Evolutionary conservation across 2,888 invertebrate species (phyloP), one percentile per base, ranked within the genome.

Genomic region (Cataglyphis altisquamis): DNA sequence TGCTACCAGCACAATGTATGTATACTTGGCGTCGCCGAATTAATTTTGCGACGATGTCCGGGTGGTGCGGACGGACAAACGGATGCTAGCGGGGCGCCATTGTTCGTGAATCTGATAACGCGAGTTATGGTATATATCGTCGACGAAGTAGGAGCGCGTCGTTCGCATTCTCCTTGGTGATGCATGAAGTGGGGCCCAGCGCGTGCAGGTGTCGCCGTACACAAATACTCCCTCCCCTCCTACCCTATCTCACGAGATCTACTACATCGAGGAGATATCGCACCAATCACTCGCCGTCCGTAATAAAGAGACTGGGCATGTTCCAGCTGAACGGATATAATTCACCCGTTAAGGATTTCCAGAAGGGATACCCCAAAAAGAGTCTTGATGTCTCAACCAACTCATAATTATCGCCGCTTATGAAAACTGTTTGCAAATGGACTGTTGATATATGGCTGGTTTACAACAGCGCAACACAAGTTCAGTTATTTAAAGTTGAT

Each of bases 131-230:
- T 84, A 88, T 84, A 88, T 87, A 89, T 89, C 89, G 86, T 63
- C 72, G 62, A 77, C 39, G 72, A 70, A 73, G 48, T 8, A 62
- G 83, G 57, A 83, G 86, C 85, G n/a, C 85, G 84, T 87, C 89
- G 82, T 89, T 87, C 86, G 90, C 86, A 84, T 90, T 89, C 87
- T 85, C 83, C 60, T 66, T 86, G 74, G 86, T 91, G 92, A 92
- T 91, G 90, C 91, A 91, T 91, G 88, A 91, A 91, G 89, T 87
- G 73, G 60, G 52, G 86, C 90, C 74, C 90, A 88, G 91, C 90
- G 90, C 90, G 73, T 36, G 93, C 93, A 94, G 94, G 93, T 94
- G 93, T 93, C 92, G 90, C 91, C 77, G 89, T 90, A 57, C 57
- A 94, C 93, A 93, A 94, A 93, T 93, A 91, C 90, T 89, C 83